phyloP scores from a whole-genome alignment of 2,888 invertebrate species.

The Noctua pronuba region DNA sequence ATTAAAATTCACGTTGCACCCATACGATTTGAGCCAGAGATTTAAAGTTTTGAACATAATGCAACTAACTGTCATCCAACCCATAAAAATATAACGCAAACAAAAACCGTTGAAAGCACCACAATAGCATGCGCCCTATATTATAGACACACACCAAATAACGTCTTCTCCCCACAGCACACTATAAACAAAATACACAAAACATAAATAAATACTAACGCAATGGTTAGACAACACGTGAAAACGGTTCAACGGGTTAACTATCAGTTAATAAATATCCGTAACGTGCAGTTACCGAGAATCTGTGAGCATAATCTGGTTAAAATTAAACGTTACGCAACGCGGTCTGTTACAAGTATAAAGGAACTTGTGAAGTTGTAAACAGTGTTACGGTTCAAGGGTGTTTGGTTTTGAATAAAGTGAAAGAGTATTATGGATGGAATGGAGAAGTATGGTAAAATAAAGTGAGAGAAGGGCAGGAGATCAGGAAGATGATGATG shows the following conservation, averaged over 20 bases:
- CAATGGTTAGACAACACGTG: constrained; percentile 69
- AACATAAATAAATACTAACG: constrained; percentile 76
- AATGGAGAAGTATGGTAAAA: neutral
- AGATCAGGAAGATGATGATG: neutral
- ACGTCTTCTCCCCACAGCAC: constrained; percentile 18
- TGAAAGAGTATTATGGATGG: constrained; percentile 4
- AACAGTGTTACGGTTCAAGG: constrained; percentile 54
- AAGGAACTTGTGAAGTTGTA: constrained; percentile 44
- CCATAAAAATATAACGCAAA: constrained; percentile 42
- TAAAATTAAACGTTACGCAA: constrained; percentile 73
- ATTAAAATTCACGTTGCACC: neutral
- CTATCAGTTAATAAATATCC: constrained; percentile 78
- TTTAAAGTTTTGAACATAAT: constrained; percentile 6
- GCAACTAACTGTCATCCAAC: constrained; percentile 17
- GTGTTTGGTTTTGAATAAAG: constrained; percentile 39
- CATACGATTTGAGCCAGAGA: neutral
- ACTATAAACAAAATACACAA: constrained; percentile 61
- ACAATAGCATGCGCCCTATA: constrained; percentile 50
- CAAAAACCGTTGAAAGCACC: constrained; percentile 15
- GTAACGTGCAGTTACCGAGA: constrained; percentile 72
- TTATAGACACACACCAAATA: constrained; percentile 27
- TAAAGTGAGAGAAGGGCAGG: neutral
- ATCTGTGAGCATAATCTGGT: constrained; percentile 70
- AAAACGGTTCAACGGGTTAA: constrained; percentile 74
- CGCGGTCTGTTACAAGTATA: constrained; percentile 37